phyloP scores from a whole-genome alignment of 2,113 vertebrate genomes.

The Mola mola region DNA sequence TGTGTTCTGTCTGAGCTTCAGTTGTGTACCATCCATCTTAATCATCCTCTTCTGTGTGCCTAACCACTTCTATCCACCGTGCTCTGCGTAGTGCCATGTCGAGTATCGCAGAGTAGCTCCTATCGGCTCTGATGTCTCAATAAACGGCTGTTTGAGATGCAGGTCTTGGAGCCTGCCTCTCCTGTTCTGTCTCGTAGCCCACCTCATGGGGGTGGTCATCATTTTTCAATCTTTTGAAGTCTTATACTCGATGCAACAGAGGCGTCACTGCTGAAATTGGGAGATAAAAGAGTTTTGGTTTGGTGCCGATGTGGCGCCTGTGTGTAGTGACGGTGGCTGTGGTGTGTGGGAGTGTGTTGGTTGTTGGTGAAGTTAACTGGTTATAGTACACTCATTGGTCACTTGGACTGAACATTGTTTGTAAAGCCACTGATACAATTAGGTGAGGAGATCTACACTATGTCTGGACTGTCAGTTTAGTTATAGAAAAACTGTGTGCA shows the following conservation, averaged over 20 bases:
- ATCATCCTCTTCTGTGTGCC: not conserved
- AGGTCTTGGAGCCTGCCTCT: conserved; percentile 9
- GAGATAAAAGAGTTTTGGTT: conserved; percentile 44
- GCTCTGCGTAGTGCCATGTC: too few relatives aligned
- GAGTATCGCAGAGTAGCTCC: not conserved
- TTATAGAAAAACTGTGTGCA: too few relatives aligned
- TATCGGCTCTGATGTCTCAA: conserved; percentile 6
- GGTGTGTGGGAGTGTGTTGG: not conserved
- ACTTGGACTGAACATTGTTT: too few relatives aligned
- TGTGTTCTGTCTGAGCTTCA: not conserved
- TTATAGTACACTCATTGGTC: too few relatives aligned
- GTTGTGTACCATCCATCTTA: not conserved
- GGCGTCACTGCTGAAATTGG: conserved; percentile 35
- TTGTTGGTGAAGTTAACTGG: not conserved
- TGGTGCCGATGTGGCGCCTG: not conserved
- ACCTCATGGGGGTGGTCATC: conserved; percentile 22
- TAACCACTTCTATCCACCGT: conserved; percentile 1
- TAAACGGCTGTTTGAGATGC: conserved; percentile 19
- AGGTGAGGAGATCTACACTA: too few relatives aligned
- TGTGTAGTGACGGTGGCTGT: not conserved
- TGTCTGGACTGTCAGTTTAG: too few relatives aligned
- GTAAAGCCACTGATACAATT: too few relatives aligned
- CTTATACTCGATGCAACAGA: conserved; percentile 33
- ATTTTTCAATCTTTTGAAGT: conserved; percentile 46
- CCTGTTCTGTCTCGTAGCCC: conserved; percentile 6